A percentile compares a stretch with the other conserved stretches of the same genome.
phyloP scores from a whole-genome alignment of 2,888 invertebrate genomes.

The Drosophila helvetica region DNA sequence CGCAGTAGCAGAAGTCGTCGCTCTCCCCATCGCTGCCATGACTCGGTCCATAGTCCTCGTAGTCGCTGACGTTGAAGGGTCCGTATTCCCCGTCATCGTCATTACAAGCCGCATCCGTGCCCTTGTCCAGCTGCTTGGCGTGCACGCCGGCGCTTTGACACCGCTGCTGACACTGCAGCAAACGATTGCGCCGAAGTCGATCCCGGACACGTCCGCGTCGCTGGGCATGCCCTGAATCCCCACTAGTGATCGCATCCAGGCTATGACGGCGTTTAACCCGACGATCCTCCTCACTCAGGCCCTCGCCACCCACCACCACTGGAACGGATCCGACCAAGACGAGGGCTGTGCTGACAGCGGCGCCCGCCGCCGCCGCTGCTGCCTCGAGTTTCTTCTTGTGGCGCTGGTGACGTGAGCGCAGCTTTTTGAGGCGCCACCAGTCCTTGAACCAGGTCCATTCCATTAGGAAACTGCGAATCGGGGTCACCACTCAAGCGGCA shows the following conservation, averaged over 20 bases:
- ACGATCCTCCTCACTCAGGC: not conserved
- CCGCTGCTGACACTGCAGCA: constrained; percentile 46
- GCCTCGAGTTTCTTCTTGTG: constrained; percentile 62
- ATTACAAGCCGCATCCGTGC: constrained; percentile 5
- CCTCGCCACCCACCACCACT: not conserved
- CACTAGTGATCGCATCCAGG: constrained; percentile 24
- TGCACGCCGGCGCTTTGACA: constrained; percentile 36
- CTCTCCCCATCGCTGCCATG: constrained; percentile 82
- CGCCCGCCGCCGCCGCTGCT: constrained; percentile 47
- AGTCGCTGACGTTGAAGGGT: constrained; percentile 59
- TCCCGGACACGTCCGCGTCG: constrained; percentile 46
- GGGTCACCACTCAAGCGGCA: not conserved
- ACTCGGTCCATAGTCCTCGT: constrained; percentile 55
- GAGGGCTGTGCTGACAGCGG: constrained; percentile 1
- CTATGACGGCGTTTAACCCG: constrained; percentile 37
- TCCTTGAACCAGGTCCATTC: constrained; percentile 93
- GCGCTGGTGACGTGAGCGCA: constrained; percentile 84
- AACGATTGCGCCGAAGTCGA: constrained; percentile 43
- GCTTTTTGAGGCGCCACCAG: constrained; percentile 91
- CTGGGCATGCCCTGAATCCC: constrained; percentile 4
- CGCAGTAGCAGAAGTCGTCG: constrained; percentile 90
- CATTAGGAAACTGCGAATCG: constrained; percentile 83
- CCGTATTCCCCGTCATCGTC: constrained; percentile 61
- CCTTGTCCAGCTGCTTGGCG: constrained; percentile 1
- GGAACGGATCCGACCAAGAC: not conserved